Evolutionary conservation across 1,140 invertebrate genomes (phyloP).

Genomic region (Microvelia longipes): DNA sequence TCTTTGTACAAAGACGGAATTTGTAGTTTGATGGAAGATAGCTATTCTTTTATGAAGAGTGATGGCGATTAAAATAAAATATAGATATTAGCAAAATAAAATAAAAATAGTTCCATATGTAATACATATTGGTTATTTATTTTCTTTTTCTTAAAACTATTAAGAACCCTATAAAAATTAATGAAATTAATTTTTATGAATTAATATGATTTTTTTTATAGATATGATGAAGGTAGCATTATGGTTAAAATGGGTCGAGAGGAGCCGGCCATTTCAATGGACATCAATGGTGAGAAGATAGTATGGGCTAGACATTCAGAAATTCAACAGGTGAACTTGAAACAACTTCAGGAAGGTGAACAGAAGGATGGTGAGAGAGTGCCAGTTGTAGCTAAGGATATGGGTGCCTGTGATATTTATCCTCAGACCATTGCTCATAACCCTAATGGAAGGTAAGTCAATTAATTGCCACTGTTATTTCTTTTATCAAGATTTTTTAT

Average conservation of each 20-base stretch:
- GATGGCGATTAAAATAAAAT: too few species aligned
- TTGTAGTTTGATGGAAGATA: too few species aligned
- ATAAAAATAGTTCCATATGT: too few species aligned
- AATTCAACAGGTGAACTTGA: constrained; percentile 93
- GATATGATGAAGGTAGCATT: constrained; percentile 95
- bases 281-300: constrained; percentile 92
- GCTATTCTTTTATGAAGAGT: too few species aligned
- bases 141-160: too few species aligned
- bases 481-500: too few species aligned
- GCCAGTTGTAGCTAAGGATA: constrained; percentile 88
- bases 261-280: constrained; percentile 98
- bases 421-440: constrained; percentile 97
- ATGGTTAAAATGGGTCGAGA: constrained; percentile 94
- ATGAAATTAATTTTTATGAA: too few species aligned
- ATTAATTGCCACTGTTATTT: background rate
- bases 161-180: too few species aligned
- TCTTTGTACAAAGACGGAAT: too few species aligned
- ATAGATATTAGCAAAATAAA: too few species aligned
- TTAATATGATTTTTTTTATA: constrained; percentile 21
- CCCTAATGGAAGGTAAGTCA: constrained; percentile 73
- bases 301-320: constrained; percentile 97
- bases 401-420: constrained; percentile 99
- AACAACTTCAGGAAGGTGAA: constrained; percentile 58
- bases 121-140: too few species aligned
- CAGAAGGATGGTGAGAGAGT: constrained; percentile 84